Percentiles rank a stretch among this genome's conserved stretches.
Evolutionary conservation across 2,113 vertebrate species (phyloP).

Genomic region (Chrysochloris asiatica): DNA sequence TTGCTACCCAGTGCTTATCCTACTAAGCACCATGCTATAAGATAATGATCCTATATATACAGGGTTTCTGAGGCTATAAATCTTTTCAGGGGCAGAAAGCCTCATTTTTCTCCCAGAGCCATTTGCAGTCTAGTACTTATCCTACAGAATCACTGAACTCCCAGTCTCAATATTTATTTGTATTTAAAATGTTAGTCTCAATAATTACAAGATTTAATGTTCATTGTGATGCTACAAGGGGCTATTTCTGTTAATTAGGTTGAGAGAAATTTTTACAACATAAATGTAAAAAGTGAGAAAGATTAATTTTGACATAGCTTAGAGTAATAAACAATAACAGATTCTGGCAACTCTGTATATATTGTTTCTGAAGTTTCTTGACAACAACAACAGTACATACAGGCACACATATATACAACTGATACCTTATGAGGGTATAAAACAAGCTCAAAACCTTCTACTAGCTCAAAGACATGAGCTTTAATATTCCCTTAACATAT

Average conservation of each 20-base stretch:
- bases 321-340: constrained; percentile 2
- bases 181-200: constrained; percentile 51
- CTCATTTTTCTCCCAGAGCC: too few relatives aligned
- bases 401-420: neutral
- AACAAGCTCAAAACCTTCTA: neutral
- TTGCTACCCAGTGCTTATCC: too few relatives aligned
- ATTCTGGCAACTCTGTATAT: neutral
- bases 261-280: neutral
- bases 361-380: constrained; percentile 22
- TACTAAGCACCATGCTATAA: too few relatives aligned
- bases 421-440: neutral
- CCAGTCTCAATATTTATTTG: constrained; percentile 55
- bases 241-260: neutral
- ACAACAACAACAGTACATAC: neutral
- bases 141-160: too few relatives aligned
- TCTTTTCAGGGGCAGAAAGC: too few relatives aligned
- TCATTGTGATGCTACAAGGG: neutral
- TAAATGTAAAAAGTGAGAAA: neutral
- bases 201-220: too few relatives aligned
- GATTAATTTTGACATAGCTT: neutral
- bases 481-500: constrained; percentile 11
- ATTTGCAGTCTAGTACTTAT: too few relatives aligned
- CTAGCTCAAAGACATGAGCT: constrained; percentile 4
- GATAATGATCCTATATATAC: too few relatives aligned
- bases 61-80: too few relatives aligned